Percentiles rank a stretch among this genome's conserved stretches.
Evolutionary conservation across 2,888 invertebrate species (phyloP).

Genomic region (Bugula neritina): DNA sequence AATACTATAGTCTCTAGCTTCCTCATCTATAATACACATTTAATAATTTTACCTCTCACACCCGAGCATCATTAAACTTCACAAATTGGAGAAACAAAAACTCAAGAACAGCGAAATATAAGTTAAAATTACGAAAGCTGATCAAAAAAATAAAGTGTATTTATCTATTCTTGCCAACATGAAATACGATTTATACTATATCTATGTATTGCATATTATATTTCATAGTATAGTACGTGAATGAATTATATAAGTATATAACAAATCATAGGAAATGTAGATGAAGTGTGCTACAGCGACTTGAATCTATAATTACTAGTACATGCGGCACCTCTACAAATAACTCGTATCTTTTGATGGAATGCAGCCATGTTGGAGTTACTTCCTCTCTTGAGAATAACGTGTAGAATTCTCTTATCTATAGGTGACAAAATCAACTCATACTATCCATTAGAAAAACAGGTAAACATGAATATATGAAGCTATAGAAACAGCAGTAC

Average conservation of each 20-base stretch:
- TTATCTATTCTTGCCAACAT: too few species aligned
- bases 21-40: conserved; percentile 21
- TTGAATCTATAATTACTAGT: too few species aligned
- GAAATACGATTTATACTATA: too few species aligned
- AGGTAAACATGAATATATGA: neutral
- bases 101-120: too few species aligned
- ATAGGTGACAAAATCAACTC: neutral
- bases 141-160: too few species aligned
- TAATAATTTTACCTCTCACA: neutral
- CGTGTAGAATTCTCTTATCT: conserved; percentile 6
- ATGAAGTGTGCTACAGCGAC: too few species aligned
- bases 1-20: conserved; percentile 2
- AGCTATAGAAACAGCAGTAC: too few species aligned
- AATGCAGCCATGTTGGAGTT: neutral
- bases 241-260: too few species aligned
- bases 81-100: neutral
- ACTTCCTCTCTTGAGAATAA: neutral
- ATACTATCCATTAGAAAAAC: neutral
- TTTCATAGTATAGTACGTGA: too few species aligned
- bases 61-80: neutral
- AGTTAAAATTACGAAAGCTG: too few species aligned
- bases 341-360: neutral
- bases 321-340: conserved; percentile 7
- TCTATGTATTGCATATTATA: too few species aligned
- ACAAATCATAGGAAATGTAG: too few species aligned